Evolutionary conservation across 2,113 vertebrate genomes (phyloP).

Genomic region (Tinamus guttatus): DNA sequence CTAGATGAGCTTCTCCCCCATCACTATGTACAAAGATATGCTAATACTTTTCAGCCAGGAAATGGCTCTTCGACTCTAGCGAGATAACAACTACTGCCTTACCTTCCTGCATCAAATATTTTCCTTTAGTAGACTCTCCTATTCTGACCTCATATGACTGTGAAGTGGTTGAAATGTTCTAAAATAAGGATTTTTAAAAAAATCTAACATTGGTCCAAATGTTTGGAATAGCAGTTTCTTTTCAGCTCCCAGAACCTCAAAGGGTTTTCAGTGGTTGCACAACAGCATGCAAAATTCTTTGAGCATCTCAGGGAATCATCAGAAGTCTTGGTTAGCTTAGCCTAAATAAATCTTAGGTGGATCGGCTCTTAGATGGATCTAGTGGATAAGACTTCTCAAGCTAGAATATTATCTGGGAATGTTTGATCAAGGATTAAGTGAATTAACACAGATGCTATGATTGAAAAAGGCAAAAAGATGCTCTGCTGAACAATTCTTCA

Average conservation of each 20-base stretch:
- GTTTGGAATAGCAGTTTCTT: neutral
- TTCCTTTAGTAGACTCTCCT: neutral
- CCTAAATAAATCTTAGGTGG: neutral
- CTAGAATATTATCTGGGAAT: neutral
- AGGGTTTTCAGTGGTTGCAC: neutral
- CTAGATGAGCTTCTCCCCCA: neutral
- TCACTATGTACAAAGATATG: accelerated
- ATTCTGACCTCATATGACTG: neutral
- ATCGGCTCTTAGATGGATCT: neutral
- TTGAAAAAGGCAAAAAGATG: neutral
- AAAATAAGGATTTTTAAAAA: neutral
- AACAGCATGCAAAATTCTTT: neutral
- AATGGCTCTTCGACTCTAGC: neutral
- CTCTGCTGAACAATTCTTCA: neutral
- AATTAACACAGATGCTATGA: neutral
- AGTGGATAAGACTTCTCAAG: neutral
- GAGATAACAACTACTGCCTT: neutral
- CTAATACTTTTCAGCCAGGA: neutral
- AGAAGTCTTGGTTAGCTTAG: neutral
- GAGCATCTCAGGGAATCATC: neutral
- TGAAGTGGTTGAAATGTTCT: neutral
- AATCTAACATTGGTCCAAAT: neutral
- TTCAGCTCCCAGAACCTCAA: neutral
- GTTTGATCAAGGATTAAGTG: neutral
- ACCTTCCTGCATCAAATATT: neutral